Conservation (phyloP, 2,797 vertebrate genomes). For the Sciurus vulgaris region DNA sequence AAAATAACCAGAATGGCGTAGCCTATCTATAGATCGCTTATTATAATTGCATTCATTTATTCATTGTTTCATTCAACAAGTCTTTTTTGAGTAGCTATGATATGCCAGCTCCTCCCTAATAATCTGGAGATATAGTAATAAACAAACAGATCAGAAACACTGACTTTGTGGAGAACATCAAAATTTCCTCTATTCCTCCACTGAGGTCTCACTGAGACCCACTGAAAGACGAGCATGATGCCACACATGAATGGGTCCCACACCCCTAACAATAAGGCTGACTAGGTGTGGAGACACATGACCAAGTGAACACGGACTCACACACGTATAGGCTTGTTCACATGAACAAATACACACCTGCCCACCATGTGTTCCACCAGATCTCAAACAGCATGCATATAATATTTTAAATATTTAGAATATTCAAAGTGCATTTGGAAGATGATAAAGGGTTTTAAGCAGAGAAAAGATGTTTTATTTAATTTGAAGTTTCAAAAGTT, state of each 20-base stretch:
- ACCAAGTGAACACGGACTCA: background rate
- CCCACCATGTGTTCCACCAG: background rate
- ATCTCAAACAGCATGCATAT: background rate
- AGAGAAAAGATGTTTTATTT: slow-evolving; percentile 8
- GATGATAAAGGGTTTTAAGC: background rate
- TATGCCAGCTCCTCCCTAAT: background rate
- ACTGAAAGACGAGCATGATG: background rate
- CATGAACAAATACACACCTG: background rate
- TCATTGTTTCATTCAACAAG: background rate
- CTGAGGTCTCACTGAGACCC: background rate
- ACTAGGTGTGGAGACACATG: background rate
- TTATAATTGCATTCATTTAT: background rate
- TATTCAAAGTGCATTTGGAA: background rate
- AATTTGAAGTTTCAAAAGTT: background rate
- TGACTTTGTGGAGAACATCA: background rate
- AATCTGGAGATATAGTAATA: background rate
- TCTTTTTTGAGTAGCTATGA: background rate
- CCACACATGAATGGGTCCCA: background rate
- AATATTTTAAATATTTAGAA: background rate
- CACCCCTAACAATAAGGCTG: background rate
- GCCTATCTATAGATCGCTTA: background rate
- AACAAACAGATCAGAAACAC: background rate
- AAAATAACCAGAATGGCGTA: background rate
- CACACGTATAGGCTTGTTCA: background rate
- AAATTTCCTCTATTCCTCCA: background rate